These are phyloP conservation scores for Strigamia crassipes DNA, from an alignment of 2,888 invertebrate genomes.

Conservation along the genomic window DNA sequence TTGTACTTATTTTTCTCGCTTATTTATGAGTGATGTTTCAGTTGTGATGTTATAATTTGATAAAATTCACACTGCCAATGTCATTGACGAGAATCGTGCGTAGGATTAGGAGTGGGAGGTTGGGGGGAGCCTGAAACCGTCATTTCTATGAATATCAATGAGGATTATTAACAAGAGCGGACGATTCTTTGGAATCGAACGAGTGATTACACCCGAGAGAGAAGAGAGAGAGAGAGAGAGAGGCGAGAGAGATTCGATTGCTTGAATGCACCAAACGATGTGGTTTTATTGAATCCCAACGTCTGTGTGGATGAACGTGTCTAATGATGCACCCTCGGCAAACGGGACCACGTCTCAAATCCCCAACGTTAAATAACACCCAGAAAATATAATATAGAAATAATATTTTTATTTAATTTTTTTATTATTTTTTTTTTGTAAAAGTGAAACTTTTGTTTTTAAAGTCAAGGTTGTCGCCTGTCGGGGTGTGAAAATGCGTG, in stretches of 20 bases:
- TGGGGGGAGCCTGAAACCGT: neutral
- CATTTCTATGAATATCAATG: slow-evolving; percentile 46
- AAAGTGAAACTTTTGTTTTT: neutral
- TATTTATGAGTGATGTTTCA: neutral
- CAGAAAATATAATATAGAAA: neutral
- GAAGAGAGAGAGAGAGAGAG: slow-evolving; percentile 8
- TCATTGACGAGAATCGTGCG: slow-evolving; percentile 4
- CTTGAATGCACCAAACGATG: slow-evolving; percentile 41
- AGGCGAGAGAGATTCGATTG: slow-evolving; percentile 10
- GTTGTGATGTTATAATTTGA: neutral
- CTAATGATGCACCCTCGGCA: slow-evolving; percentile 32
- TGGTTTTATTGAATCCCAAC: slow-evolving; percentile 44
- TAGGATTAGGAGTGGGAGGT: neutral
- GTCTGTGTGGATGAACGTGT: slow-evolving; percentile 29
- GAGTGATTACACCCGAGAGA: slow-evolving; percentile 26
- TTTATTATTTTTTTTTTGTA: neutral
- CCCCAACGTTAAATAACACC: slow-evolving; percentile 5
- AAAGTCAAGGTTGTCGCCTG: neutral
- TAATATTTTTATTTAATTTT: neutral
- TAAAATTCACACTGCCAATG: slow-evolving; percentile 21
- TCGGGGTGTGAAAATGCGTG: neutral
- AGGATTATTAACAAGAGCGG: slow-evolving; percentile 44
- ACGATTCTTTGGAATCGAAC: slow-evolving; percentile 34
- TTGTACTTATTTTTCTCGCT: neutral
- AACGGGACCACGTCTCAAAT: neutral